phyloP scores from a whole-genome alignment of 2,797 vertebrate genomes.

The Chelon auratus region DNA sequence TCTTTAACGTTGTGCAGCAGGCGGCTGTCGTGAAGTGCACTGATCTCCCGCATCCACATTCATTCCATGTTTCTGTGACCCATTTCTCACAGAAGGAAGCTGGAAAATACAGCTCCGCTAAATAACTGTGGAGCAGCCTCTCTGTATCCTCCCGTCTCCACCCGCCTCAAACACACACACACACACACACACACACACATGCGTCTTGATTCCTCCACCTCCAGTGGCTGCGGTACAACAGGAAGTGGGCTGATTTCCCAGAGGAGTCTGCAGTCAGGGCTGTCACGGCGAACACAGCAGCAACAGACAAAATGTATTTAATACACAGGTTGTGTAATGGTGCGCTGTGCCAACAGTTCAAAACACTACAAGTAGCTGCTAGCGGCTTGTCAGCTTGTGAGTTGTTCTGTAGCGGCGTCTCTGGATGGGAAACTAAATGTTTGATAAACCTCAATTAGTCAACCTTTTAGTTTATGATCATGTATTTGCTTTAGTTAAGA shows the following conservation, averaged over 20 bases:
- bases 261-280: conserved; percentile 70
- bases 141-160: conserved; percentile 39
- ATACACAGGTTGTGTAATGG: conserved; percentile 48
- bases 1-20: not conserved
- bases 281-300: conserved; percentile 62
- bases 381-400: conserved; percentile 5
- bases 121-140: conserved; percentile 56
- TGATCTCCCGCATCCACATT: conserved; percentile 38
- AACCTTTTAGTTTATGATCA: rapidly evolving
- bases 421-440: conserved; percentile 52
- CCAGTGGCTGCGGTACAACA: conserved; percentile 61
- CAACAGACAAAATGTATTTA: conserved; percentile 63
- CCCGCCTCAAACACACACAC: conserved; percentile 11
- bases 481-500: not conserved
- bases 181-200: conserved; percentile 10
- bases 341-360: conserved; percentile 43
- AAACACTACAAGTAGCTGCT: conserved; percentile 35
- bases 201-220: conserved; percentile 59
- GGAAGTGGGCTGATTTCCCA: conserved; percentile 80
- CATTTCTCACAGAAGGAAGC: conserved; percentile 67
- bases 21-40: conserved; percentile 23
- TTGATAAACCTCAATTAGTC: conserved; percentile 43
- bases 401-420: conserved; percentile 26
- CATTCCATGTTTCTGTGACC: conserved; percentile 58
- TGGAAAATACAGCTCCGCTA: conserved; percentile 64